Conservation (phyloP, 1,140 invertebrate genomes). For the Idris sp. region DNA sequence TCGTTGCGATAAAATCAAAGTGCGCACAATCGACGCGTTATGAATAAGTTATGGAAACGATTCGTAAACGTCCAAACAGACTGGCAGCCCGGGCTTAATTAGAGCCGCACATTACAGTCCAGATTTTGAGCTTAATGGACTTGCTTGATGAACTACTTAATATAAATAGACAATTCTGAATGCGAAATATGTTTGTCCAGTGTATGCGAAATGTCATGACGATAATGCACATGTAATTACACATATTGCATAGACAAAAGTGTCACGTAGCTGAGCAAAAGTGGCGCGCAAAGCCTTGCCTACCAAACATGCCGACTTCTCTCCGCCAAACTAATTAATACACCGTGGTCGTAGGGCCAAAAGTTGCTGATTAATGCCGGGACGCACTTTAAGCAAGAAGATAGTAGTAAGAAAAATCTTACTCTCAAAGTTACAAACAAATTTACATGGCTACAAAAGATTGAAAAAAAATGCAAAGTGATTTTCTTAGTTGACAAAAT, state of each 20-base stretch:
- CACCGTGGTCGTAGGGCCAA: conserved; percentile 14
- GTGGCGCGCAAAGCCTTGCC: conserved; percentile 30
- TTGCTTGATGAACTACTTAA: conserved; percentile 49
- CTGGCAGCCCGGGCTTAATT: conserved; percentile 34
- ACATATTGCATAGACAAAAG: no score
- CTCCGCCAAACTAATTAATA: conserved; percentile 26
- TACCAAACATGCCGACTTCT: conserved; percentile 11
- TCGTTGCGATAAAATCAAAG: conserved; percentile 24
- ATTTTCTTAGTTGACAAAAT: no score
- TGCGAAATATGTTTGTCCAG: conserved; percentile 21
- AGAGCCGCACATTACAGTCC: conserved; percentile 20
- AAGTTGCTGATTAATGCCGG: conserved; percentile 23
- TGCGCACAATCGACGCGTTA: conserved; percentile 45
- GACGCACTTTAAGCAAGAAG: no score
- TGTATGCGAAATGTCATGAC: neutral
- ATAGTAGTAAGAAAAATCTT: no score
- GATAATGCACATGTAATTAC: no score
- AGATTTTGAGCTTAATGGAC: conserved; percentile 34
- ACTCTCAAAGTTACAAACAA: no score
- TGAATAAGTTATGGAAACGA: conserved; percentile 41
- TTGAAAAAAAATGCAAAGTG: no score
- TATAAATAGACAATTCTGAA: conserved; percentile 51
- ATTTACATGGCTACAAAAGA: no score
- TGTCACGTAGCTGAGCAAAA: conserved; percentile 20
- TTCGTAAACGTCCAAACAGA: conserved; percentile 14